Evolutionary conservation across 2,888 invertebrate species (phyloP).

Genomic region (Luperina testacea): DNA sequence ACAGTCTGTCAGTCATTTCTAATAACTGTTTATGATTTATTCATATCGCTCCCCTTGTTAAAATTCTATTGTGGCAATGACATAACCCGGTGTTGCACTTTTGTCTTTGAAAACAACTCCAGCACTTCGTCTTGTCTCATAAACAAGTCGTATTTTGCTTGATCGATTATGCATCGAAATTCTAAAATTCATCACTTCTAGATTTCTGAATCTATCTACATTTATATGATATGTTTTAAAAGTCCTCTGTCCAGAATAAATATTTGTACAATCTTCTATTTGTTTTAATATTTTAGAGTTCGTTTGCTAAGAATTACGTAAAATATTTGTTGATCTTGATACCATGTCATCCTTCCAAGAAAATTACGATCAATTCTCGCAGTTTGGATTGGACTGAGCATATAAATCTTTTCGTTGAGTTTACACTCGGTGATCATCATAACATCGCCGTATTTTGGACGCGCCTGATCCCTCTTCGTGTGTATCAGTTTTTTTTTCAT

Average conservation of each 20-base stretch:
- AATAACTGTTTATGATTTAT: conserved; percentile 52
- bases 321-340: conserved; percentile 48
- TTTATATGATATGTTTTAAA: conserved; percentile 21
- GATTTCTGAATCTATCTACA: conserved; percentile 1
- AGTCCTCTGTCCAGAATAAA: conserved; percentile 39
- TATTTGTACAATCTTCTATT: conserved; percentile 62
- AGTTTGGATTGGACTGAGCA: conserved; percentile 45
- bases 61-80: conserved; percentile 57
- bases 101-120: conserved; percentile 53
- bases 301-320: conserved; percentile 65
- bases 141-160: conserved; percentile 34
- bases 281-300: conserved; percentile 64
- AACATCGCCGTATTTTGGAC: conserved; percentile 30
- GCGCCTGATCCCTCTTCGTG: conserved; percentile 10
- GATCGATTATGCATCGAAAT: conserved; percentile 45
- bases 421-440: conserved; percentile 35
- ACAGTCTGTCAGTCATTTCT: conserved; percentile 41
- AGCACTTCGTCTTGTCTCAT: conserved; percentile 17
- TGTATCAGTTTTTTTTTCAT: conserved; percentile 12
- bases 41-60: conserved; percentile 46
- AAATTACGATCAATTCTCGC: conserved; percentile 63
- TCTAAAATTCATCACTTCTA: conserved; percentile 23
- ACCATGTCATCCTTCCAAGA: conserved; percentile 58
- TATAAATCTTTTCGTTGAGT: conserved; percentile 12
- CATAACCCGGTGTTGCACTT: conserved; percentile 58